phyloP scores from a whole-genome alignment of 2,113 vertebrate genomes.

The Ploceus nigricollis region DNA sequence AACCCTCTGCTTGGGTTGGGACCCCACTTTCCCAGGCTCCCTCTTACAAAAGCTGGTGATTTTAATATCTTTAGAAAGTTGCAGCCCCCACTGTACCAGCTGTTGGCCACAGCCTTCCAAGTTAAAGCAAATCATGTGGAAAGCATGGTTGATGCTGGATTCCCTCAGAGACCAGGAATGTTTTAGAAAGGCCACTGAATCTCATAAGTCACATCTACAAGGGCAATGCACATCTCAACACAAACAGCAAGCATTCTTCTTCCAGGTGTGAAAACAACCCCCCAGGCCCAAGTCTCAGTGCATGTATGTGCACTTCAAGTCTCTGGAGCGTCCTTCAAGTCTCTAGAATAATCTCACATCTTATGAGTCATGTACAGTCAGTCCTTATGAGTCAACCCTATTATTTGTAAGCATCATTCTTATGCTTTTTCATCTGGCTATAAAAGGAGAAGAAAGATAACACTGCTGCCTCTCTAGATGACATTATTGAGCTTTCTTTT shows the following conservation, averaged over 20 bases:
- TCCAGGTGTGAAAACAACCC: neutral
- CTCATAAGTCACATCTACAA: neutral
- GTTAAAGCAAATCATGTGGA: neutral
- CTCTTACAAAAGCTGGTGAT: neutral
- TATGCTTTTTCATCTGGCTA: neutral
- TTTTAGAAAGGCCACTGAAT: neutral
- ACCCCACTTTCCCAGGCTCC: neutral
- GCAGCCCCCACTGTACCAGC: neutral
- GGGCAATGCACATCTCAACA: neutral
- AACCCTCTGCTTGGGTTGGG: neutral
- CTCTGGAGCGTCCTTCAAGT: neutral
- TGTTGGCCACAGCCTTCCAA: neutral
- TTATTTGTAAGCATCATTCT: slow-evolving; percentile 9
- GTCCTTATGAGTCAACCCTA: slow-evolving; percentile 2
- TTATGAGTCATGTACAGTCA: slow-evolving; percentile 20
- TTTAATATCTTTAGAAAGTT: neutral
- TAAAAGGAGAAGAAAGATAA: slow-evolving; percentile 9
- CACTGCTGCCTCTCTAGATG: neutral
- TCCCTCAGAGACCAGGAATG: neutral
- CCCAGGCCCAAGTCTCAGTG: neutral
- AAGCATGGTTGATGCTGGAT: neutral
- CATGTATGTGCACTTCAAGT: neutral
- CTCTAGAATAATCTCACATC: neutral
- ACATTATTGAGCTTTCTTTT: neutral
- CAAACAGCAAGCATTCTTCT: neutral